phyloP scores from a whole-genome alignment of 2,888 invertebrate species.

The Congeria kusceri region DNA sequence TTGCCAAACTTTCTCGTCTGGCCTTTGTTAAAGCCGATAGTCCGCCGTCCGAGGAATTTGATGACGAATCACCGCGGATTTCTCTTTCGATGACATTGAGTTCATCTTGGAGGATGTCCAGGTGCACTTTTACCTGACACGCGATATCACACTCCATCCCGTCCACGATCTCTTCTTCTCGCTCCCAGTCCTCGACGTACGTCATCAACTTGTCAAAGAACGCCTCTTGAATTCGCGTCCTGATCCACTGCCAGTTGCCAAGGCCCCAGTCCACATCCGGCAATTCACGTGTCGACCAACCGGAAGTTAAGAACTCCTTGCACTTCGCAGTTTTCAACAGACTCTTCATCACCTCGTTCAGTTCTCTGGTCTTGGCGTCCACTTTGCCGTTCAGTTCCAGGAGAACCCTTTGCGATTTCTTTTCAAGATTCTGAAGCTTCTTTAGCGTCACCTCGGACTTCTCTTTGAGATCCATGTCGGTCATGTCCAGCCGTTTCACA shows the following conservation, averaged over 20 bases:
- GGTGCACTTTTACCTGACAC: conserved; percentile 53
- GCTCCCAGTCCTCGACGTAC: conserved; percentile 64
- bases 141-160: conserved; percentile 56
- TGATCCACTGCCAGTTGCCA: conserved; percentile 59
- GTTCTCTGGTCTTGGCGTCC: conserved; percentile 37
- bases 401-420: conserved; percentile 54
- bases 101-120: conserved; percentile 68
- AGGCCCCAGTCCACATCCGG: conserved; percentile 52
- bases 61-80: conserved; percentile 51
- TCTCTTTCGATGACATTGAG: conserved; percentile 64
- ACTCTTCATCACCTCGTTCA: conserved; percentile 38
- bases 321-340: conserved; percentile 40
- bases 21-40: conserved; percentile 25
- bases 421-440: conserved; percentile 59
- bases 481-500: conserved; percentile 64
- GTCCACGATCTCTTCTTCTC: conserved; percentile 46
- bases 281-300: conserved; percentile 58
- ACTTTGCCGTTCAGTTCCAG: conserved; percentile 44
- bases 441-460: conserved; percentile 52
- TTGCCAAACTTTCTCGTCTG: conserved; percentile 27
- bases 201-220: conserved; percentile 55
- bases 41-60: conserved; percentile 7
- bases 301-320: conserved; percentile 38
- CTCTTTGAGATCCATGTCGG: conserved; percentile 67
- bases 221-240: conserved; percentile 49